A percentile compares a stretch with the other conserved stretches of the same genome.
Conservation (phyloP, 2,797 vertebrate genomes). For the Euthynnus affinis region DNA sequence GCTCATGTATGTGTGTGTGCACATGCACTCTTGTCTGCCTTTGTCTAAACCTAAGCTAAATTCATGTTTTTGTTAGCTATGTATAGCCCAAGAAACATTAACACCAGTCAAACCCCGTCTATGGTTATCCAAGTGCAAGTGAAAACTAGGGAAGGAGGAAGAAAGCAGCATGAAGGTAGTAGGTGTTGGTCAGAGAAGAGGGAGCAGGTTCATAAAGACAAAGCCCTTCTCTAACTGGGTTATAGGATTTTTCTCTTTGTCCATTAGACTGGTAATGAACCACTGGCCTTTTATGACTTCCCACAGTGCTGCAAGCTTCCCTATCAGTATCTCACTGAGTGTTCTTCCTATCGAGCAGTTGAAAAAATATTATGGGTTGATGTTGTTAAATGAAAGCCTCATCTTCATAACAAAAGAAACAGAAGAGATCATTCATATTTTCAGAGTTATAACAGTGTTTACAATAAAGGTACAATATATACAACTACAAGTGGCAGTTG, state of each 20-base stretch:
- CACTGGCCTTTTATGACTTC: constrained; percentile 65
- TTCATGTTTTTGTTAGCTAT: not conserved
- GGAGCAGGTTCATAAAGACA: constrained; percentile 44
- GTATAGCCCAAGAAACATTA: not conserved
- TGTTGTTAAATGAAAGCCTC: not conserved
- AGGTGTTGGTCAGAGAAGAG: not conserved
- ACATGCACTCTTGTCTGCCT: not conserved
- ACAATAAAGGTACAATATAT: not conserved
- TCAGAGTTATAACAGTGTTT: not conserved
- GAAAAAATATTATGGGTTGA: not conserved
- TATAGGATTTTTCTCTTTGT: constrained; percentile 60
- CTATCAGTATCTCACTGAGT: constrained; percentile 8
- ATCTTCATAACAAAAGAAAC: constrained; percentile 7
- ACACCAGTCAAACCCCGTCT: not conserved
- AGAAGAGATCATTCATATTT: not conserved
- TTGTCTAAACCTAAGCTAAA: not conserved
- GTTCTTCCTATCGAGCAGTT: not conserved
- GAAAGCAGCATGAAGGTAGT: not conserved
- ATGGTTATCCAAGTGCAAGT: not conserved
- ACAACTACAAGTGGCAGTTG: not conserved
- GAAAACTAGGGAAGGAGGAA: not conserved
- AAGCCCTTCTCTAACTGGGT: constrained; percentile 57
- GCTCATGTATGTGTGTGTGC: constrained; percentile 19
- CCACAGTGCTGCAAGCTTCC: constrained; percentile 14
- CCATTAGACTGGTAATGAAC: constrained; percentile 74